phyloP scores from a whole-genome alignment of 2,113 vertebrate genomes.

The Charadrius vociferus region DNA sequence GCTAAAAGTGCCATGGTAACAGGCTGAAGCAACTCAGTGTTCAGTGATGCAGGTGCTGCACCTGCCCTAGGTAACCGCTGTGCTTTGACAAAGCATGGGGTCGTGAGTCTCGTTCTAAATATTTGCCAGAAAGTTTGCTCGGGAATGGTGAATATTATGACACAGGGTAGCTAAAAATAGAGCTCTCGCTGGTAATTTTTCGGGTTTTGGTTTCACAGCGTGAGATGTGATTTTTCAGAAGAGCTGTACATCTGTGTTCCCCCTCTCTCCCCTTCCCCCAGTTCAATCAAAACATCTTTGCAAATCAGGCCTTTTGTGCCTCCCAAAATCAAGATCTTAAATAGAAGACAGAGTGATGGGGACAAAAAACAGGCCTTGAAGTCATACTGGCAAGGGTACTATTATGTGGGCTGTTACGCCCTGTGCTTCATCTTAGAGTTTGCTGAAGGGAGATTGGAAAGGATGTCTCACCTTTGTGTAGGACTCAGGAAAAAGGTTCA shows the following conservation, averaged over 20 bases:
- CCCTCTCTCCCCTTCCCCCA: neutral
- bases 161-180: neutral
- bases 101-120: neutral
- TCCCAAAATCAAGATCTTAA: neutral
- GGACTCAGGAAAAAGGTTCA: neutral
- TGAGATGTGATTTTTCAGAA: constrained; percentile 1
- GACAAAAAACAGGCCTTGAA: neutral
- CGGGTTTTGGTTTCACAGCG: neutral
- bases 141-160: neutral
- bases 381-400: neutral
- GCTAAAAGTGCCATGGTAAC: neutral
- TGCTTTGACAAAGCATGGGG: neutral
- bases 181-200: neutral
- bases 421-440: neutral
- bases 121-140: neutral
- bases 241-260: neutral
- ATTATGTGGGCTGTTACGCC: neutral
- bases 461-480: neutral
- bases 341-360: neutral
- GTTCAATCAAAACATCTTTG: neutral
- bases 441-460: neutral
- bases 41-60: neutral
- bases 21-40: neutral
- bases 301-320: constrained; percentile 13
- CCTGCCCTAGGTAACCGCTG: neutral